These are phyloP conservation scores for Bombus waltoni DNA, from an alignment of 1,140 invertebrate genomes.

Conservation along the genomic window DNA sequence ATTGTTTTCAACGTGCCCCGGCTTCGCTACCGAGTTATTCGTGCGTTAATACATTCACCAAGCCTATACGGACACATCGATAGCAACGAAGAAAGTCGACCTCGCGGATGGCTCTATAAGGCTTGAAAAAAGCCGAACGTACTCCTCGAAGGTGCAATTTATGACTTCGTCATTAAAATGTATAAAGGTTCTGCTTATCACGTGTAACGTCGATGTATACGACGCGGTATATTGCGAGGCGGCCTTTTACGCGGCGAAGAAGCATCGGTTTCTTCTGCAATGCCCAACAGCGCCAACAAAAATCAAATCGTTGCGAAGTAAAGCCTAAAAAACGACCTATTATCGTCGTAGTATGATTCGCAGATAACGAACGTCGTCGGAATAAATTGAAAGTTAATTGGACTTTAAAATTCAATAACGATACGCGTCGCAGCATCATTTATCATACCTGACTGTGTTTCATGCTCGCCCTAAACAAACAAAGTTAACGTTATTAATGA, in stretches of 20 bases:
- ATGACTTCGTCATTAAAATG: conserved; percentile 48
- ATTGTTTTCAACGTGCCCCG: not conserved
- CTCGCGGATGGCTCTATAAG: conserved; percentile 46
- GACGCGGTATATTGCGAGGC: not conserved
- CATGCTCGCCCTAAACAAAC: not conserved
- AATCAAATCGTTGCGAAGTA: not conserved
- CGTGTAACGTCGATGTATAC: not conserved
- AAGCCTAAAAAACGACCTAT: not conserved
- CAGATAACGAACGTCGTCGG: not conserved
- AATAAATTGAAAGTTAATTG: conserved; percentile 7
- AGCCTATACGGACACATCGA: not conserved
- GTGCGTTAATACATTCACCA: conserved; percentile 7
- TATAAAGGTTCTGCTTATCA: conserved; percentile 46
- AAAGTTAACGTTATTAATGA: not conserved
- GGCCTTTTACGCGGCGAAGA: conserved; percentile 4
- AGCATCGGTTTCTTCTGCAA: not conserved
- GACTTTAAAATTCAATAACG: not conserved
- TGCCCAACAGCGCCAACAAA: too few species aligned
- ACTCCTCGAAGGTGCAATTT: conserved; percentile 21
- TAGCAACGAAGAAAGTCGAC: conserved; percentile 41
- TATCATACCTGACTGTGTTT: not conserved
- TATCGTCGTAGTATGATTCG: not conserved
- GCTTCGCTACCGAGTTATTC: conserved; percentile 6
- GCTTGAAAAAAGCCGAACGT: conserved; percentile 36
- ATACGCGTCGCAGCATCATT: not conserved